Conservation (phyloP, 2,888 invertebrate genomes). For the Tipula lateralis region DNA sequence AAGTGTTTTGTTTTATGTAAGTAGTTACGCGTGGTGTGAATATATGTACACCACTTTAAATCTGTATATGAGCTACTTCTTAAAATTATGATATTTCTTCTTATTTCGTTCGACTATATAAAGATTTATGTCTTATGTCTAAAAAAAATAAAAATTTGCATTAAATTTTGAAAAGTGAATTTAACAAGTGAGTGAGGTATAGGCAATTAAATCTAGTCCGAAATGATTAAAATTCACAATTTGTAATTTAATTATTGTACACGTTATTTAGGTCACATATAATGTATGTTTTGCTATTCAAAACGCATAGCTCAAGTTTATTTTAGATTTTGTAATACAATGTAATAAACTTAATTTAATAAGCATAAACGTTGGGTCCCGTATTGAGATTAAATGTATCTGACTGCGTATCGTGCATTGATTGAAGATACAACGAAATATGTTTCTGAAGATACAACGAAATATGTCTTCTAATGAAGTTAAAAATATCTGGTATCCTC, state of each 20-base stretch:
- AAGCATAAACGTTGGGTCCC: not conserved
- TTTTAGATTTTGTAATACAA: not conserved
- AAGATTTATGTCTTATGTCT: not conserved
- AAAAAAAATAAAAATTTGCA: not conserved
- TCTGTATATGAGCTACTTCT: no score
- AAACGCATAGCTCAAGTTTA: not conserved
- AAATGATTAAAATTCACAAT: not conserved
- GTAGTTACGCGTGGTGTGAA: not conserved
- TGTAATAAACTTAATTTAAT: not conserved
- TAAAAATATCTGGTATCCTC: no score
- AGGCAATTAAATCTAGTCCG: not conserved
- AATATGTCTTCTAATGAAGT: no score
- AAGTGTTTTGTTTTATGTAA: not conserved
- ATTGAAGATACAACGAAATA: no score
- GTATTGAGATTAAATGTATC: no score
- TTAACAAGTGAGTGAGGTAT: not conserved
- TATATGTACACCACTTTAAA: not conserved
- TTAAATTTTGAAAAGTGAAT: not conserved
- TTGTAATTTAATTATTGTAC: not conserved
- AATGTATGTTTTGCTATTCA: not conserved
- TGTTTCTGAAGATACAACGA: no score
- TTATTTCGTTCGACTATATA: not conserved
- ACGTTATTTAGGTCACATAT: not conserved
- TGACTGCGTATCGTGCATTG: not conserved
- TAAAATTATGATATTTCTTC: not conserved